Conservation (phyloP, 2,797 vertebrate species). For the Urophycis tenuis region DNA sequence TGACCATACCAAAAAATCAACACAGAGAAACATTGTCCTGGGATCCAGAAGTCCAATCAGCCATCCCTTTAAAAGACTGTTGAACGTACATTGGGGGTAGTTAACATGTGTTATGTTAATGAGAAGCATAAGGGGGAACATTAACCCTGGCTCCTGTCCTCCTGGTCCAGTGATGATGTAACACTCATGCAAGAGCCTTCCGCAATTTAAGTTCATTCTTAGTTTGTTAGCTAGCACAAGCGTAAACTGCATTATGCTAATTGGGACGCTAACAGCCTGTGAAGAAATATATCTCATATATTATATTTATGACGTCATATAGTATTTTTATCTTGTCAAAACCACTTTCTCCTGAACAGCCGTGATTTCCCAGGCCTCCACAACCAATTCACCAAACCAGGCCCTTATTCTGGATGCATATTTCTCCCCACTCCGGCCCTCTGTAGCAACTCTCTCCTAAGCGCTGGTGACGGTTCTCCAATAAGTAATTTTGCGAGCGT, state of each 20-base stretch:
- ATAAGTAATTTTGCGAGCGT: slow-evolving; percentile 66
- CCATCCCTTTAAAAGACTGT: slow-evolving; percentile 30
- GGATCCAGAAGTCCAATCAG: slow-evolving; percentile 40
- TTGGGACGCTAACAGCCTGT: background rate
- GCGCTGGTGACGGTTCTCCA: slow-evolving; percentile 61
- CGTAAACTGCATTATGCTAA: background rate
- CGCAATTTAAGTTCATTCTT: background rate
- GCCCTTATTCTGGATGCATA: too few relatives aligned
- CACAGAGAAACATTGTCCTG: slow-evolving; percentile 30
- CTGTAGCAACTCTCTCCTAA: slow-evolving; percentile 53
- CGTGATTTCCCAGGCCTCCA: too few relatives aligned
- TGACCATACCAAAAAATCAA: slow-evolving; percentile 38
- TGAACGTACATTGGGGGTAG: background rate
- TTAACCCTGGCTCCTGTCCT: background rate
- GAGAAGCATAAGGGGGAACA: background rate
- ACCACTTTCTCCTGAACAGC: too few relatives aligned
- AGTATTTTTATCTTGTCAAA: too few relatives aligned
- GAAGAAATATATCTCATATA: background rate
- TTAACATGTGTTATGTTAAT: background rate
- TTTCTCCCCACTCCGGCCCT: slow-evolving; percentile 1
- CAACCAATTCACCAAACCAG: too few relatives aligned
- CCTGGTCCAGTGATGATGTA: background rate
- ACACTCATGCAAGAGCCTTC: background rate
- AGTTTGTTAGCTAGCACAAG: background rate
- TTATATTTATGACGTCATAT: too few relatives aligned